Evolutionary conservation across 2,113 vertebrate species (phyloP).

Genomic region (Myotis brandtii): DNA sequence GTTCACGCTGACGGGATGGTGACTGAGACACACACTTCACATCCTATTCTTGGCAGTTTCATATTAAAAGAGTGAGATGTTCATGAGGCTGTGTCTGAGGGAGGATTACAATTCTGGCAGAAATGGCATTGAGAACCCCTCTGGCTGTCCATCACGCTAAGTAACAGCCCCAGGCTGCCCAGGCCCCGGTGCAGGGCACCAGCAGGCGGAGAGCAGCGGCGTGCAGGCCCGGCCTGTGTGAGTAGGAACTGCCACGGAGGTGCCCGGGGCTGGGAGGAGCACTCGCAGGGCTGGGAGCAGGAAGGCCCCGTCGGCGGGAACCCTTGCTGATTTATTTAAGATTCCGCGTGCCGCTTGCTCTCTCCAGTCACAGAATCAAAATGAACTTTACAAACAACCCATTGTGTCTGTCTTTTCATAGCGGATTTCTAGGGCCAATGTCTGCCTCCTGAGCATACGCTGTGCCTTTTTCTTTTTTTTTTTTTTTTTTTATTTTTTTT

Average conservation of each 20-base stretch:
- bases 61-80: neutral
- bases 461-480: neutral
- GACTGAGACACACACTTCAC: neutral
- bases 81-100: neutral
- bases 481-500: no score
- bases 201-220: neutral
- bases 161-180: neutral
- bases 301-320: neutral
- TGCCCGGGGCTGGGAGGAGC: neutral
- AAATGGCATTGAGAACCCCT: no score
- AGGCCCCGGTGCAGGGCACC: neutral
- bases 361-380: neutral
- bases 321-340: neutral
- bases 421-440: neutral
- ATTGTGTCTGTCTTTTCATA: neutral
- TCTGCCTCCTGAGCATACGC: neutral
- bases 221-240: neutral
- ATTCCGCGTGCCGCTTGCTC: neutral
- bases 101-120: neutral
- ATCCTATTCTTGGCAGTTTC: neutral
- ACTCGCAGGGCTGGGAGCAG: neutral
- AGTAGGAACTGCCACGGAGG: neutral
- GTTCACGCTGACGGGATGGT: neutral
- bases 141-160: neutral
- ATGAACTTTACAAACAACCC: neutral